Conservation (phyloP, 2,888 invertebrate species). For the Dasypolia templi region DNA sequence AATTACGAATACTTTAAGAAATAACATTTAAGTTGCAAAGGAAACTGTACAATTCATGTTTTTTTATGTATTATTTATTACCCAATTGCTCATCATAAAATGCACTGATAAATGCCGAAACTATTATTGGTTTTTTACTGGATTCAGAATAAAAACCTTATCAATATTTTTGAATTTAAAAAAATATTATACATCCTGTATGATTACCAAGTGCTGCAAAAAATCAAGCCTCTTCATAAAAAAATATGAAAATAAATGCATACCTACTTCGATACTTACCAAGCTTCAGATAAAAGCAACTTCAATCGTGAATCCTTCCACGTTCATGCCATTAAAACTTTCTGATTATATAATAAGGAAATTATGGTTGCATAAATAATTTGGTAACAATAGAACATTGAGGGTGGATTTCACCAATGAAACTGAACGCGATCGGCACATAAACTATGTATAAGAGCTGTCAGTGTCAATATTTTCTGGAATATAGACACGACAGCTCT, state of each 20-base stretch:
- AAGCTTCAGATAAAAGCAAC: constrained; percentile 34
- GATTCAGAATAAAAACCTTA: not conserved
- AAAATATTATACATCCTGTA: not conserved
- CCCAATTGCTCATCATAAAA: not conserved
- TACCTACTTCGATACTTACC: constrained; percentile 55
- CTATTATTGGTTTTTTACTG: not conserved
- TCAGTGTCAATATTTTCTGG: too few species aligned
- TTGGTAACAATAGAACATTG: not conserved
- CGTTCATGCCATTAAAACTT: constrained; percentile 48
- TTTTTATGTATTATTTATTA: too few species aligned
- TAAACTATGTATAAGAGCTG: too few species aligned
- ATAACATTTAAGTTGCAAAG: not conserved
- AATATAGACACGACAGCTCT: too few species aligned
- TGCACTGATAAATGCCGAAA: not conserved
- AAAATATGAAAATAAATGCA: constrained; percentile 7
- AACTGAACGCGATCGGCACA: too few species aligned
- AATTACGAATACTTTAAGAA: not conserved
- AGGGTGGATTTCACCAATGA: too few species aligned
- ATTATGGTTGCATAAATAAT: constrained; percentile 13
- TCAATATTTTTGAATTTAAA: not conserved
- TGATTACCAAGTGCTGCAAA: not conserved
- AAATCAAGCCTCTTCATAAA: not conserved
- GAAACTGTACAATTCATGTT: not conserved
- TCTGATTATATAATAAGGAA: constrained; percentile 55
- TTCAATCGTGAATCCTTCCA: constrained; percentile 49